A percentile compares a stretch with the other conserved stretches of the same genome.
Evolutionary conservation across 2,888 invertebrate genomes (phyloP).

Genomic region (Ariolimax columbianus): DNA sequence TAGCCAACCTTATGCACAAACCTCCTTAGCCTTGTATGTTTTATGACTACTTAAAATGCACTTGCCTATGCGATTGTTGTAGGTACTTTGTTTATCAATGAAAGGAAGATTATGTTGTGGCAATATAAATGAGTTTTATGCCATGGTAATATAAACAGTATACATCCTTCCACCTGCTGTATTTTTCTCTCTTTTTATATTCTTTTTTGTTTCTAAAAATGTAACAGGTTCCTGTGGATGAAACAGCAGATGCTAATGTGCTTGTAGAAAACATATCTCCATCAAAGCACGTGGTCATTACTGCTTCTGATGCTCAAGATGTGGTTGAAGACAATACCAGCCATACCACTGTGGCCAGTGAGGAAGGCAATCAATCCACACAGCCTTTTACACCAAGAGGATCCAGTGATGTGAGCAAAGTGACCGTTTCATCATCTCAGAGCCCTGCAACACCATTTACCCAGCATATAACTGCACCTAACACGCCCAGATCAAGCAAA

Average conservation of each 20-base stretch:
- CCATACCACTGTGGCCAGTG: neutral
- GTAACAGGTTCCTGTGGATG: constrained; percentile 35
- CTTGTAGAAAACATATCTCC: neutral
- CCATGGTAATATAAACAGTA: too few relatives aligned
- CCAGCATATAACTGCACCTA: neutral
- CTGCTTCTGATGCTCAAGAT: neutral
- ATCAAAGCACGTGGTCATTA: neutral
- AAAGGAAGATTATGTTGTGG: too few relatives aligned
- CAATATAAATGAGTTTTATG: too few relatives aligned
- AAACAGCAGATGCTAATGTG: neutral
- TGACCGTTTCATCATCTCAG: neutral
- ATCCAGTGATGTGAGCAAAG: constrained; percentile 19
- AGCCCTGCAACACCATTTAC: neutral
- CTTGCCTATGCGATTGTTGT: too few relatives aligned
- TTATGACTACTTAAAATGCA: too few relatives aligned
- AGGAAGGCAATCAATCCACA: constrained; percentile 9
- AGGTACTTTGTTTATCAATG: too few relatives aligned
- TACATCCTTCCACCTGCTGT: too few relatives aligned
- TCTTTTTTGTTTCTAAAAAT: too few relatives aligned
- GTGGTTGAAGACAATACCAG: neutral
- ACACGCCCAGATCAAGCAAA: neutral
- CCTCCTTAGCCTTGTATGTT: too few relatives aligned
- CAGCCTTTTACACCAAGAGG: constrained; percentile 43
- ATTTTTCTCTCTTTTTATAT: too few relatives aligned
- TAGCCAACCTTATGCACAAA: too few relatives aligned